phyloP scores from a whole-genome alignment of 2,113 vertebrate species.

The Pelecanoides urinatrix region DNA sequence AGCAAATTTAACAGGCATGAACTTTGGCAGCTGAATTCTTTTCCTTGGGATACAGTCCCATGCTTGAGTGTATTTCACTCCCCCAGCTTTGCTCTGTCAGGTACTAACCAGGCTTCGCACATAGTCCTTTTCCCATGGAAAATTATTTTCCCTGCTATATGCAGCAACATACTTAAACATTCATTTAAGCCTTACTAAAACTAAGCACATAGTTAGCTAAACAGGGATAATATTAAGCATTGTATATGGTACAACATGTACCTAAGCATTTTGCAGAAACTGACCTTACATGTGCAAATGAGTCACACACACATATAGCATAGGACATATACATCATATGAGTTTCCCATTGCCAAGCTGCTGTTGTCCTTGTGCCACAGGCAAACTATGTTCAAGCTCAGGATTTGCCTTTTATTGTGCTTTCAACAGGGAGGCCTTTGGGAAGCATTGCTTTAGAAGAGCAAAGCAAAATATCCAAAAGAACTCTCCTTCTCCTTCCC shows the following conservation, averaged over 20 bases:
- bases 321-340: fast-evolving
- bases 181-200: not conserved
- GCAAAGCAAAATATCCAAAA: not conserved
- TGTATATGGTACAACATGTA: fast-evolving
- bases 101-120: not conserved
- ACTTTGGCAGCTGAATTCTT: not conserved
- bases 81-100: not conserved
- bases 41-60: not conserved
- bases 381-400: not conserved
- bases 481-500: not conserved
- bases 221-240: not conserved
- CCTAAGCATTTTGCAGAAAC: not conserved
- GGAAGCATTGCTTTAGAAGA: not conserved
- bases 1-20: not conserved
- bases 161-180: not conserved
- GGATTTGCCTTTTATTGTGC: not conserved
- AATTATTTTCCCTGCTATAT: not conserved
- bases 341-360: not conserved
- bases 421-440: not conserved
- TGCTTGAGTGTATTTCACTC: not conserved
- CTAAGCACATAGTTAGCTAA: not conserved
- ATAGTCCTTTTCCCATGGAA: not conserved
- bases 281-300: not conserved
- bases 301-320: not conserved
- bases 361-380: not conserved